Percentiles rank a stretch among this genome's conserved stretches.
Evolutionary conservation across 1,140 invertebrate species (phyloP).

Genomic region (Drosophila santomea): DNA sequence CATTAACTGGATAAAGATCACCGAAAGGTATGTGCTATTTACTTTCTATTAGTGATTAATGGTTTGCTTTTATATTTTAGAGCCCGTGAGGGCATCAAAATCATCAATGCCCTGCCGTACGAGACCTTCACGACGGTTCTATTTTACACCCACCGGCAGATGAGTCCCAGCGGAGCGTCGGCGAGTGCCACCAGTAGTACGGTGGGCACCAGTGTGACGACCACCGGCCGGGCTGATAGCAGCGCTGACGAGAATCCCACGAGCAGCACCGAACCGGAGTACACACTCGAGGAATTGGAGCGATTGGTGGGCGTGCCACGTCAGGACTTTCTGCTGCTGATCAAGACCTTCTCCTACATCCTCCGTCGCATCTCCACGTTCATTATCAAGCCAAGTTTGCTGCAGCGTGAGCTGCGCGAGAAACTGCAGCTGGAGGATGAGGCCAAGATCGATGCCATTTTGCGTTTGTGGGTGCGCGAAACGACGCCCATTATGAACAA

Average conservation of each 20-base stretch:
- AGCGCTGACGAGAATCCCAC: conserved; percentile 41
- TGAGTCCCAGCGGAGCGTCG: conserved; percentile 55
- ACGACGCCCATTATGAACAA: conserved; percentile 81
- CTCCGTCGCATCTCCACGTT: conserved; percentile 82
- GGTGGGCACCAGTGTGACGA: conserved; percentile 68
- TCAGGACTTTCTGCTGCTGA: conserved; percentile 74
- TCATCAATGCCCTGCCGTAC: conserved; percentile 80
- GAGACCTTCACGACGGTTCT: conserved; percentile 81
- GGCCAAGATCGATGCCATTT: conserved; percentile 83
- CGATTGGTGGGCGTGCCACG: conserved; percentile 78
- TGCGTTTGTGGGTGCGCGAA: conserved; percentile 78
- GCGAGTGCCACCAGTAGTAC: conserved; percentile 16
- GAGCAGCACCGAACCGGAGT: conserved; percentile 62
- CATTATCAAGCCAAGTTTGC: conserved; percentile 78
- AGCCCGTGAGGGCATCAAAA: conserved; percentile 84
- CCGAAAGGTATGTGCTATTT: conserved; percentile 64
- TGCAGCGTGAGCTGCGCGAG: conserved; percentile 78
- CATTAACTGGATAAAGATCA: conserved; percentile 84
- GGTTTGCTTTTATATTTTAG: conserved; percentile 22
- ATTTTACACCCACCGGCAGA: conserved; percentile 82
- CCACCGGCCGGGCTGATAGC: conserved; percentile 59
- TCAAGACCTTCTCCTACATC: conserved; percentile 84
- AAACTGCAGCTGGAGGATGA: conserved; percentile 81
- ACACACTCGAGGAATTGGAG: conserved; percentile 79
- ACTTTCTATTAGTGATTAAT: background rate